phyloP scores from a whole-genome alignment of 2,113 vertebrate species.

The Peucedramus taeniatus region DNA sequence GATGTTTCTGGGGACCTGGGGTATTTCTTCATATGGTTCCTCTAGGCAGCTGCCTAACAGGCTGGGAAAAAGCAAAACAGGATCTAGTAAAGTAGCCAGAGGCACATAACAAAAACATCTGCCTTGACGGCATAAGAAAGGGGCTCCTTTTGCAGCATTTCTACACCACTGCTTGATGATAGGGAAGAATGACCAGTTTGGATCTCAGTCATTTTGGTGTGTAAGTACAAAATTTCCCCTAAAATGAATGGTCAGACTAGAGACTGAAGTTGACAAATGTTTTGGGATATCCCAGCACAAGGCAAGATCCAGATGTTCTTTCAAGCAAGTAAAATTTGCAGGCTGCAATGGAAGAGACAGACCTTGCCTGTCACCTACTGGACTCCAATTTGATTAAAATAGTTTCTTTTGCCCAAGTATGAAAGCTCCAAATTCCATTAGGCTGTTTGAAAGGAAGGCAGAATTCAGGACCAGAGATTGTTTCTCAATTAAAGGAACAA shows the following conservation, averaged over 20 bases:
- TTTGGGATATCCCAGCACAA: background rate
- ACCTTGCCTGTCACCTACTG: background rate
- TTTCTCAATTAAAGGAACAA: background rate
- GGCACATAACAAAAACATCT: background rate
- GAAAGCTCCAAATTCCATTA: background rate
- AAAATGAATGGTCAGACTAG: background rate
- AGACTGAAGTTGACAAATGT: background rate
- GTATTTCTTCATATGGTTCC: background rate
- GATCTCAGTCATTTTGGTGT: background rate
- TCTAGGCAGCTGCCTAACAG: background rate
- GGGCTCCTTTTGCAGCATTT: background rate
- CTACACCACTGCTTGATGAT: background rate
- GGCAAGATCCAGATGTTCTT: background rate
- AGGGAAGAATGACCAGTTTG: background rate
- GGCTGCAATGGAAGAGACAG: background rate
- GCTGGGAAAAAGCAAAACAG: background rate
- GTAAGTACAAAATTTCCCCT: background rate
- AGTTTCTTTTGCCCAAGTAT: background rate
- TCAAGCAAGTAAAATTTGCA: background rate
- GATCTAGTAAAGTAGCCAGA: background rate
- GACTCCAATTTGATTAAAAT: background rate
- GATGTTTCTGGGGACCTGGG: too few species aligned
- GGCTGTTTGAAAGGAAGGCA: background rate
- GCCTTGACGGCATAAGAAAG: background rate
- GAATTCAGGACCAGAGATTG: background rate